phyloP scores from a whole-genome alignment of 37 sponge, comb jelly and placozoan species.

The Petrosia ficiformis region DNA sequence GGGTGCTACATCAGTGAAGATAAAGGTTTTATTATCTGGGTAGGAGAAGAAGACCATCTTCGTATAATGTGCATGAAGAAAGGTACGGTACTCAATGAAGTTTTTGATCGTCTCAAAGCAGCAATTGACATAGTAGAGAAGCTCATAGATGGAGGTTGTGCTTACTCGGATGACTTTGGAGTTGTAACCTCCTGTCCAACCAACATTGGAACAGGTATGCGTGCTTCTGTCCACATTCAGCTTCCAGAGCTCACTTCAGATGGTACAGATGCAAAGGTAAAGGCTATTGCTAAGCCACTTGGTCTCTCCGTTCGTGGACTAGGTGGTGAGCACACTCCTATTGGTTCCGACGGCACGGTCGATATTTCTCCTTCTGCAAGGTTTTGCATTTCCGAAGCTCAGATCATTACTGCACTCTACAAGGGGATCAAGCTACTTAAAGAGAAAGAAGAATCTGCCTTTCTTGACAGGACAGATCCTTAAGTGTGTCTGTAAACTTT shows the following conservation, averaged over 20 bases:
- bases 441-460: neutral
- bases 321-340: neutral
- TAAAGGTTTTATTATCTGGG: neutral
- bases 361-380: neutral
- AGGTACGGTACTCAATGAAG: neutral
- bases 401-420: neutral
- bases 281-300: neutral
- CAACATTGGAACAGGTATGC: neutral
- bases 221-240: neutral
- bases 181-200: conserved; percentile 11
- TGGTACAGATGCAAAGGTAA: neutral
- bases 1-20: neutral
- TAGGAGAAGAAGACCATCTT: conserved; percentile 12
- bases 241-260: neutral
- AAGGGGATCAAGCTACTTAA: neutral
- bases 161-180: neutral
- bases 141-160: conserved; percentile 2
- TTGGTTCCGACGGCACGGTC: neutral
- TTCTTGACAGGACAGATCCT: no score
- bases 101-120: neutral
- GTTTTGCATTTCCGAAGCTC: neutral
- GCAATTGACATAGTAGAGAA: neutral
- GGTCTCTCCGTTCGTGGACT: neutral
- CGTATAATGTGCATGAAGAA: conserved; percentile 9
- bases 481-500: no score